These are phyloP conservation scores for Temnothorax rugatulus DNA, from an alignment of 2,888 invertebrate genomes.

Conservation along the genomic window DNA sequence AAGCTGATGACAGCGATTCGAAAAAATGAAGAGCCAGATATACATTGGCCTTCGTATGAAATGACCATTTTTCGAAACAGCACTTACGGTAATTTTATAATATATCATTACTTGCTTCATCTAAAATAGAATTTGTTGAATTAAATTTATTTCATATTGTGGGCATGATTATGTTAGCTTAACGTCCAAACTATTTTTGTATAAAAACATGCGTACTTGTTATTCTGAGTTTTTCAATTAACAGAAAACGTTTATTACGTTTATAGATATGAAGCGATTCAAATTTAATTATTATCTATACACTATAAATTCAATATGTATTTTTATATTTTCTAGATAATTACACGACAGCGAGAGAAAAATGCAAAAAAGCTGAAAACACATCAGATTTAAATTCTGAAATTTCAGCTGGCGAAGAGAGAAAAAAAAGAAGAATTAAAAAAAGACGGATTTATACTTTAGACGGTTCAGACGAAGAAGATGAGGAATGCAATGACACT, in stretches of 20 bases:
- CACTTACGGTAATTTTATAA: background rate
- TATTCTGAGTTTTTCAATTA: background rate
- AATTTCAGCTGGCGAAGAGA: background rate
- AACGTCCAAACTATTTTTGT: background rate
- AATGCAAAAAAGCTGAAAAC: background rate
- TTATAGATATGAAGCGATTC: background rate
- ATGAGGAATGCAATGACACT: background rate
- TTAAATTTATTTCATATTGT: background rate
- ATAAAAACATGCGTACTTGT: background rate
- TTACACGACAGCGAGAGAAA: background rate
- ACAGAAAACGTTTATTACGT: background rate
- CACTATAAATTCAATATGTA: background rate
- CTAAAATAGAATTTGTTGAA: too few species aligned
- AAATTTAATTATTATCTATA: background rate
- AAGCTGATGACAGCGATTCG: background rate
- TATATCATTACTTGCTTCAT: background rate
- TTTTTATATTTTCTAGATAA: background rate
- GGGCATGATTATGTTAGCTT: too few species aligned
- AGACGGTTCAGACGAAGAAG: background rate
- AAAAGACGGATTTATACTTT: background rate
- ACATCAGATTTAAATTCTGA: constrained; percentile 13
- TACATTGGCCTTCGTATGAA: constrained; percentile 17
- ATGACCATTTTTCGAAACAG: background rate
- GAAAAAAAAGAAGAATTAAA: background rate
- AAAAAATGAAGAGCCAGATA: constrained; percentile 18